Evolutionary conservation across 2,113 vertebrate genomes (phyloP), one percentile per base, ranked within the genome.

Genomic region (Pteruthius melanotis): DNA sequence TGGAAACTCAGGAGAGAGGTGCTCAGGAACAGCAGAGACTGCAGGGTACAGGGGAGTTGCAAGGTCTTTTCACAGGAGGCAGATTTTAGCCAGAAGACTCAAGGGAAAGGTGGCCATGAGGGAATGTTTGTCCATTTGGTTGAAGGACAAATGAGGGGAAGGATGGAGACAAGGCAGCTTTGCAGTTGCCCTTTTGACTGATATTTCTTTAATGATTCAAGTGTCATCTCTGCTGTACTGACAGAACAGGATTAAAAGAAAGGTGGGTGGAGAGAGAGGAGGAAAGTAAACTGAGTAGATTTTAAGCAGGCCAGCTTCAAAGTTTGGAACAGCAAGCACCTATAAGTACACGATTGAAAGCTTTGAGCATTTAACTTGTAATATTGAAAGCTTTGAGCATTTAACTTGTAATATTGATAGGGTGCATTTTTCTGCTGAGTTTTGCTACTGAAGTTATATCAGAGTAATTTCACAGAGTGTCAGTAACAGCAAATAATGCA

Each of bases 271-370:
- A 63, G 33, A 39, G 57, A 33, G 39, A 63, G 28, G 44, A 77
- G 49, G 23, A 59, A 91, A 37, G 15, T 5, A 37, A 15, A 14
- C 15, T 40, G n/a, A 70, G 9, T 26, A 33, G 27, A n/a, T 57
- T 56, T 74, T 45, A 65, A 57, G 28, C 17, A 74, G 24, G 11
- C 13, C 6, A 52, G 11, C 17, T 49, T 74, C 39, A 37, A 37
- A 66, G 14, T 72, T 37, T 69, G 24, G 35, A 50, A 52, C 9
- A 47, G 50, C 24, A 77, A 74, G 27, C 17, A 71, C 33, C 28
- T 79, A 0, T 45, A 79, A 70, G 22, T 44, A 21, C 7, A 23
- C 0, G 0, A 23, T 13, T 7, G 4, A 20, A 42, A 88, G 26
- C 27, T 47, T 4, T 61, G 44, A 56, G 7, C 6, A 15, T 42